phyloP scores from a whole-genome alignment of 1,140 invertebrate genomes.

The Sitobion miscanthi region DNA sequence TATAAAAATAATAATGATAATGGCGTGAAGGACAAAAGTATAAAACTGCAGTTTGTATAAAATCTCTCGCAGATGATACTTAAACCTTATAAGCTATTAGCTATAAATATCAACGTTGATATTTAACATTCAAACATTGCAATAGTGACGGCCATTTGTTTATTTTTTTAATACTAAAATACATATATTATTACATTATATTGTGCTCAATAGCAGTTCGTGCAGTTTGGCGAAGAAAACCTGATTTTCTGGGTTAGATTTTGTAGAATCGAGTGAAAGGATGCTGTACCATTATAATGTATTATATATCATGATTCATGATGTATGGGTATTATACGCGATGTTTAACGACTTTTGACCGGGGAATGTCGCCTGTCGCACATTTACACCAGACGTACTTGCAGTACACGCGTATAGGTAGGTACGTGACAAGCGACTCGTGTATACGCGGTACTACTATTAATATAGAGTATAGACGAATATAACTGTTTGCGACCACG shows the following conservation, averaged over 20 bases:
- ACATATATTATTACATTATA: neutral
- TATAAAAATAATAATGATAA: neutral
- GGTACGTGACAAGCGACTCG: neutral
- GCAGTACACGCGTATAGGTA: neutral
- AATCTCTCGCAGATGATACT: neutral
- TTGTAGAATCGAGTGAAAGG: neutral
- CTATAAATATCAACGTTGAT: no score
- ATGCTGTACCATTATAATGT: neutral
- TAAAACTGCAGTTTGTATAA: neutral
- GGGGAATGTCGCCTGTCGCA: neutral
- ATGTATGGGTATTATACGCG: neutral
- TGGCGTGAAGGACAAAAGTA: neutral
- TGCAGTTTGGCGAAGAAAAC: neutral
- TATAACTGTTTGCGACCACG: neutral
- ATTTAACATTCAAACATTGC: neutral
- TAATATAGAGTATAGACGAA: neutral
- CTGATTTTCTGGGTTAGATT: neutral
- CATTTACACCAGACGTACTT: neutral
- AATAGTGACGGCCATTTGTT: neutral
- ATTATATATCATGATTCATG: neutral
- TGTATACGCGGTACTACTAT: neutral
- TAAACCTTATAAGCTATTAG: neutral
- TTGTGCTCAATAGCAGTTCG: neutral
- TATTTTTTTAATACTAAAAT: neutral
- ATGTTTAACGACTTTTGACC: neutral